Evolutionary conservation across 2,888 invertebrate species (phyloP), one percentile per base, ranked within the genome.

Genomic region (Anaspis maculata): DNA sequence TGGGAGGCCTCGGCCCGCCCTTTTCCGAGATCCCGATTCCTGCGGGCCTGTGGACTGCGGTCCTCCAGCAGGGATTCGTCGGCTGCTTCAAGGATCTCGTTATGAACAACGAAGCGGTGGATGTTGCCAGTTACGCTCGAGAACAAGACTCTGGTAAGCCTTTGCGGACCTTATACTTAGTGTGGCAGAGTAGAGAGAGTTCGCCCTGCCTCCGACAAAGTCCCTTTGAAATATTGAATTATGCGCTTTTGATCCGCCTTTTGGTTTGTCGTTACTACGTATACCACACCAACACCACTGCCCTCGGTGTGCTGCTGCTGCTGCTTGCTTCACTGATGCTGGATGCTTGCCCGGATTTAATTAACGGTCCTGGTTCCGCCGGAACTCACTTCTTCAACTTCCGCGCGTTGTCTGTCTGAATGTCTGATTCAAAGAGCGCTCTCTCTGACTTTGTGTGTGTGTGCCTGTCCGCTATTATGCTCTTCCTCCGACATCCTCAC

Each of bases 21-120:
- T 86, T 86, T 58, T 78, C 82, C 1, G 80, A 81, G 13, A 73
- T 80, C 4, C 74, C 79, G 25, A 77, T 89, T 30, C 91, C 94
- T 0, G 75, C 87, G 2, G 86, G 85, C 11, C 69, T 96, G 38
- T 95, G 94, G 94, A 87, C 91, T 1, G 91, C 86, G 0, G 83
- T 86, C 4, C 67, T 95, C 32, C 76, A 87, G 36, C 83, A 87
- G 54, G 95, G 95, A 13, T 96, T 87, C 61, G 92, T 95, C 4
- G 96, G 95, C 2, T 96, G 95, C 62, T 76, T 96, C 56, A 74
- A 91, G 45, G 92, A 94, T 61, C 71, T 96, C 51, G 79, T 84
- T 46, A 71, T 94, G 55, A 91, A 94, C 60, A 86, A 86, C 27
- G 83, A 88, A 51, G 79, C 87, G 1, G 78, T 92, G 40, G 92